Evolutionary conservation across 2,113 vertebrate genomes (phyloP).

Genomic region (Myiozetetes cayanensis): DNA sequence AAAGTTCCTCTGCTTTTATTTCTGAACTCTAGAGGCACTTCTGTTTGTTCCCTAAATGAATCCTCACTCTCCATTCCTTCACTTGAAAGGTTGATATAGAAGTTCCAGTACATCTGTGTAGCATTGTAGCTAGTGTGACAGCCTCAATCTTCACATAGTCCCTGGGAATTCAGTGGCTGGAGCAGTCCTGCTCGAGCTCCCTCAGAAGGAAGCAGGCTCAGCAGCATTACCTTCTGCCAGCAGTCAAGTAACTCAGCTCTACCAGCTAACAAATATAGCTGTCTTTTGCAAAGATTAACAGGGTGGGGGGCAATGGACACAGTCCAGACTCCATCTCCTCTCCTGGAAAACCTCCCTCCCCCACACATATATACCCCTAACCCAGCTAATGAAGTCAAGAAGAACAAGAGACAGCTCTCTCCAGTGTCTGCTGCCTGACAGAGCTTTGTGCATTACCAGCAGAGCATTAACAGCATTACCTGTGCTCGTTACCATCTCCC

Average conservation of each 20-base stretch:
- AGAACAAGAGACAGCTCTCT: neutral
- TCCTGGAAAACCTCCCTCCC: neutral
- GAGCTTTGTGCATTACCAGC: neutral
- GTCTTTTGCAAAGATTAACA: neutral
- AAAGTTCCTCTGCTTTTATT: neutral
- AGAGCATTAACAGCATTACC: neutral
- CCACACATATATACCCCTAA: rapidly evolving
- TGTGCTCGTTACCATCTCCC: neutral
- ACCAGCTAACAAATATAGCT: neutral
- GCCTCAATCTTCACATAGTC: neutral
- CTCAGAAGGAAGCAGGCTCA: neutral
- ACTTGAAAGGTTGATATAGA: neutral
- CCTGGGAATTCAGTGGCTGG: neutral
- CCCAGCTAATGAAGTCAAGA: neutral
- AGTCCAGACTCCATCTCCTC: neutral
- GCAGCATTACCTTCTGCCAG: neutral
- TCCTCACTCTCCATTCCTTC: neutral
- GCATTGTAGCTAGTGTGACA: neutral
- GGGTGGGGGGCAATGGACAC: neutral
- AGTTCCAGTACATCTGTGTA: neutral
- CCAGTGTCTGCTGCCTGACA: neutral
- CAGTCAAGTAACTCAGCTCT: neutral
- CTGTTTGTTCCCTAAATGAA: neutral
- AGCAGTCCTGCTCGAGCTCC: neutral
- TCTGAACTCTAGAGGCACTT: neutral